Base-by-base conservation (phyloP, 92 coral and sea anemone genomes). In the Parazoanthus atlanticus region DNA sequence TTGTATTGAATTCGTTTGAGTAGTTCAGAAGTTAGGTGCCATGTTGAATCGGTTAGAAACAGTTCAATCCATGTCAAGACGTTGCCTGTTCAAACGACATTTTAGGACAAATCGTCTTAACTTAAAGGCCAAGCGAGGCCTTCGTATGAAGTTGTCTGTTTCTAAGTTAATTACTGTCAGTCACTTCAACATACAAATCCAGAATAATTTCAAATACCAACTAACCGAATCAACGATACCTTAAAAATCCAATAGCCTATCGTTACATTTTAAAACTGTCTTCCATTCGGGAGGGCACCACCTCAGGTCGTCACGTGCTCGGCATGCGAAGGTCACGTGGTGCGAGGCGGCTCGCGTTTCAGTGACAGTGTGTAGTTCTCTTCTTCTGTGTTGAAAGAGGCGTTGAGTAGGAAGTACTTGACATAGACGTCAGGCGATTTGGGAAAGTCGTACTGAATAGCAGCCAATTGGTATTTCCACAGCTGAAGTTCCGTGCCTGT, bases 281-380 rank as follows among this genome's bases (percentile, higher is more conserved):
- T 34, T 15, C 21, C 25, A 33, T 12, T 75, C 16, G 3, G 15
- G 83, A 25, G 16, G 16, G 83, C 26, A 12, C 16, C 65, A 40
- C 52, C 72, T 56, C 26, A 21, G 29, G 8, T 33, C 56, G 34
- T 16, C 40, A 75, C 26, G 43, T 34, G 79, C 4, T 41, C 25
- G 15, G 23, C 71, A 64, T 38, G 17, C 73, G 67, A 70, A 43
- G 74, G 86, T 92, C 92, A 89, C 88, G 93, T 78, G 88, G 93
- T 90, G 87, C 91, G 94, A 16, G 96, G 95, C 34, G 93, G 88
- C 90, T 97, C 99, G 26, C 97, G 92, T 82, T 97, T 96, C 43
- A 97, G 86, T 8, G 99, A 97, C 73, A 95, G 96, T 54, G 95
- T 97, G 92, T 97, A 97, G 87, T 97, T 97, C 31, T 97, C 99